phyloP scores from a whole-genome alignment of 2,797 vertebrate genomes.

The Clamator glandarius region DNA sequence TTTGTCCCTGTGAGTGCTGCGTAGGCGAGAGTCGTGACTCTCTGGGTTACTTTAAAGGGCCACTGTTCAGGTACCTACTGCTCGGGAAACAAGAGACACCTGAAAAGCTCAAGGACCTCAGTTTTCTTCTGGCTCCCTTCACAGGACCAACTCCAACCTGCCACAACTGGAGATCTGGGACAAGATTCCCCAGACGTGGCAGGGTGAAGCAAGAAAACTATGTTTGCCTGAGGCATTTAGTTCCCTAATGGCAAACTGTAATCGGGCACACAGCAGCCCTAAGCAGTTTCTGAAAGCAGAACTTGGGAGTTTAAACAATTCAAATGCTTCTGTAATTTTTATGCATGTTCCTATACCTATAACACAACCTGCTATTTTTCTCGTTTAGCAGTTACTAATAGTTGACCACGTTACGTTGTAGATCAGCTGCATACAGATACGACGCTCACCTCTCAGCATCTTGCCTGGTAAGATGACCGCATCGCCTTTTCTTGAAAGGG shows the following conservation, averaged over 20 bases:
- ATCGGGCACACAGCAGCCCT: background rate
- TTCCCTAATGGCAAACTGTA: background rate
- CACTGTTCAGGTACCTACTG: background rate
- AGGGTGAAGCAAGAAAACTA: background rate
- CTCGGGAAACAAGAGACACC: background rate
- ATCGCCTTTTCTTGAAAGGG: background rate
- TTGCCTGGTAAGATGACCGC: background rate
- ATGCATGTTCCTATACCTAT: background rate
- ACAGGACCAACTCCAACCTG: background rate
- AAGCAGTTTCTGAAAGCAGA: background rate
- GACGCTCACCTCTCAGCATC: background rate
- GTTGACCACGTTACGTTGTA: background rate
- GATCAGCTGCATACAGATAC: background rate
- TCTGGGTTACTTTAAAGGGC: conserved; percentile 47
- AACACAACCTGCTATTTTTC: background rate
- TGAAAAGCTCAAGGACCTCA: background rate
- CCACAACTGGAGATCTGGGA: background rate
- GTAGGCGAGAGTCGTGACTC: conserved; percentile 23
- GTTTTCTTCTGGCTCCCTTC: background rate
- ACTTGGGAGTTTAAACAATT: background rate
- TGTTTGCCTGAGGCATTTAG: background rate
- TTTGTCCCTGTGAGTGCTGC: conserved; percentile 34
- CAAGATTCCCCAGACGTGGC: background rate
- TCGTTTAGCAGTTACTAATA: background rate
- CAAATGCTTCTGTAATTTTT: background rate